Evolutionary conservation across 2,888 invertebrate species (phyloP), one percentile per base, ranked within the genome.

Genomic region (Clivina fossor): DNA sequence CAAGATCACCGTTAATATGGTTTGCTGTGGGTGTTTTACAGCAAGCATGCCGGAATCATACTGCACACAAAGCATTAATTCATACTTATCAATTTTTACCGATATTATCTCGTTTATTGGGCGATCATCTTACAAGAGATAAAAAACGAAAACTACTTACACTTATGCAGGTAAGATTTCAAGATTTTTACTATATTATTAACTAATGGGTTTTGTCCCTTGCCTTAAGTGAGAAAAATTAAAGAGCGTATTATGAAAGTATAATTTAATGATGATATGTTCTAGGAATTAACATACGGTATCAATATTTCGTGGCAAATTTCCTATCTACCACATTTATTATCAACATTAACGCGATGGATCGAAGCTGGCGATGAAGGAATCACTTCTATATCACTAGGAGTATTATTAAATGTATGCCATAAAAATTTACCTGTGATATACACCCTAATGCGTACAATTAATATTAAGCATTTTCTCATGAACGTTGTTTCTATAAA

Each of bases 241-340:
- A n/a, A n/a, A n/a, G n/a, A 4, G 30, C 3, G 2, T 8, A 7
- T 26, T 26, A 26, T 26, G 8, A 26, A n/a, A n/a, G n/a, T 15
- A 22, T 38, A 5, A 26, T 22, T 40, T 18, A 30, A 5, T 41
- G 3, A 8, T 30, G 3, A 13, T 49, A 20, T 58, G 41, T 74
- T 76, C 28, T 74, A 88, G 80, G 87, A 88, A 66, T 76, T 90
- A 56, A 86, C 89, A 0, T 88, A 88, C 63, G 89, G 89, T 20
- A 85, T 89, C 13, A 84, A 83, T 68, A 86, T 90, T 19, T 82
- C 81, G 4, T 90, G 89, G 88, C 88, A 88, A 69, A 88, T 90
- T 65, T 85, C 88, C 0, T 85, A 89, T 69, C 74, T 90, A 33
- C 73, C 82, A 0, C 78, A 80, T 58, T 73, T 90, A 7, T 81